Percentiles rank a stretch among this genome's conserved stretches.
Evolutionary conservation across 2,888 invertebrate species (phyloP).

Genomic region (Merodon equestris): DNA sequence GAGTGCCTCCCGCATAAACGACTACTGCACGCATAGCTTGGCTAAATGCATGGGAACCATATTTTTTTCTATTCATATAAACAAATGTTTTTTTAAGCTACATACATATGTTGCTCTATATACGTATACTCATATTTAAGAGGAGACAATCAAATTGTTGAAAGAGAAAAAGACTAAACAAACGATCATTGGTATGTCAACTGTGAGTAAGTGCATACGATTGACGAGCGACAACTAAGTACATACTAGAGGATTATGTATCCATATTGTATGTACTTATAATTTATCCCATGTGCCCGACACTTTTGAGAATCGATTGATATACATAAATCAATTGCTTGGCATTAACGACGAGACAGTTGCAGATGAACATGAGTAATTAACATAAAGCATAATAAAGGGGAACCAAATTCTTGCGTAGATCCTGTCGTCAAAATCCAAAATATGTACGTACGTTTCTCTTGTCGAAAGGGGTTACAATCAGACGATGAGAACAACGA

Average conservation of each 20-base stretch:
- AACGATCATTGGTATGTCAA: too few species aligned
- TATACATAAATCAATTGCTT: conserved; percentile 70
- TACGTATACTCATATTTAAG: conserved; percentile 28
- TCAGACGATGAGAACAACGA: conserved; percentile 11
- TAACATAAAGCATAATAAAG: conserved; percentile 16
- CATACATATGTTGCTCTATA: conserved; percentile 42
- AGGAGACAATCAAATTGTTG: too few species aligned
- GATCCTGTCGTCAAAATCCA: conserved; percentile 55
- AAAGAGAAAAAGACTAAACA: too few species aligned
- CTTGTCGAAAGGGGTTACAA: conserved; percentile 34
- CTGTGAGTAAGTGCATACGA: too few species aligned
- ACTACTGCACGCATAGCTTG: conserved; percentile 42
- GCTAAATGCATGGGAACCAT: conserved; percentile 56
- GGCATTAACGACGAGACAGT: conserved; percentile 41
- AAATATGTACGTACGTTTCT: conserved; percentile 15
- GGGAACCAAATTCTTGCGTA: conserved; percentile 14
- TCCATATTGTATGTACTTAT: too few species aligned
- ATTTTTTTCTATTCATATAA: conserved; percentile 25
- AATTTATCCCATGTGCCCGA: conserved; percentile 13
- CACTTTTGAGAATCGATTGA: conserved; percentile 60
- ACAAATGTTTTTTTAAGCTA: conserved; percentile 45
- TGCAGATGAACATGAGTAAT: conserved; percentile 35
- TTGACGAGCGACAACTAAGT: conserved; percentile 40
- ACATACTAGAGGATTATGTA: conserved; percentile 2
- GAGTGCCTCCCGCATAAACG: conserved; percentile 60